Conservation (phyloP, 2,888 invertebrate genomes). For the Dicycla oo region DNA sequence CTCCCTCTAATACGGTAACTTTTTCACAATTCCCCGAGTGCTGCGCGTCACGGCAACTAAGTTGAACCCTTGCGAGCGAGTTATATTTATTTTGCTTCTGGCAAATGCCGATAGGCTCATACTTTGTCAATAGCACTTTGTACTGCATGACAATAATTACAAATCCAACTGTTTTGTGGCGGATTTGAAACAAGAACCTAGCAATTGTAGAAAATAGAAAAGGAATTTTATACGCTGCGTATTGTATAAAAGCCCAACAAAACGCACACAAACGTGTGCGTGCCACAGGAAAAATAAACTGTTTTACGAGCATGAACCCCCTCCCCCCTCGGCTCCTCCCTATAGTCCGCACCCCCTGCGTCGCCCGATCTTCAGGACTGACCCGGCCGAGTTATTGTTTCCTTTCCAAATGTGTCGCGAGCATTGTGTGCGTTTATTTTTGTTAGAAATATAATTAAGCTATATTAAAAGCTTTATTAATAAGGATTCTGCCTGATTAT, state of each 20-base stretch:
- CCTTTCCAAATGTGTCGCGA: conserved; percentile 45
- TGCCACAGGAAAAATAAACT: conserved; percentile 33
- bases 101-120: too few species aligned
- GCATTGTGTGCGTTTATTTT: conserved; percentile 26
- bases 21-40: neutral
- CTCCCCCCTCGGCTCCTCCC: too few species aligned
- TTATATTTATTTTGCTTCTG: neutral
- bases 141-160: neutral
- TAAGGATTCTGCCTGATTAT: neutral
- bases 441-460: conserved; percentile 22
- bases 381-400: conserved; percentile 42
- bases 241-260: neutral
- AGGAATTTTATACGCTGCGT: neutral
- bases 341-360: neutral
- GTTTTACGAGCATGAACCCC: conserved; percentile 41
- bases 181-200: neutral
- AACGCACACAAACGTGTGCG: conserved; percentile 26
- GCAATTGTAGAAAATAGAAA: neutral
- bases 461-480: conserved; percentile 1
- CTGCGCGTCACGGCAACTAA: conserved; percentile 6
- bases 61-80: neutral
- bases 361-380: conserved; percentile 25
- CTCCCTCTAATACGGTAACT: conserved; percentile 8
- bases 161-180: neutral
- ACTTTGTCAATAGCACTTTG: neutral